Conservation (phyloP, 2,113 vertebrate genomes). For the Urocynchramus pylzowi region DNA sequence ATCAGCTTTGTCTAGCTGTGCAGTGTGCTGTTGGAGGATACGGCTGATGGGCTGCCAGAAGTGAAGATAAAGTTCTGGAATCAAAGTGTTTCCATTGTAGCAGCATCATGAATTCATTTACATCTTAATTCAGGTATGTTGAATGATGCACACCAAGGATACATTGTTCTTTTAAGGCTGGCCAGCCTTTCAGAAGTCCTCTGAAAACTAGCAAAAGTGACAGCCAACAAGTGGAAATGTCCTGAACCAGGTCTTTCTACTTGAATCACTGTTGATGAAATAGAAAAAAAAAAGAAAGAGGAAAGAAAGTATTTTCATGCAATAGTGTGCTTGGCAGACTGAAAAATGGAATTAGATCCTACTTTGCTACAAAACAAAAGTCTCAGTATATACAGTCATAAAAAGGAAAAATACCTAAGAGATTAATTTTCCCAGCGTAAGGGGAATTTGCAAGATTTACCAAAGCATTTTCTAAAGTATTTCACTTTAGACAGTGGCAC, state of each 20-base stretch:
- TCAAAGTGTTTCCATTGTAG: background rate
- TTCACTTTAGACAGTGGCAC: background rate
- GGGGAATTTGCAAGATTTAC: background rate
- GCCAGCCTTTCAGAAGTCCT: conserved; percentile 14
- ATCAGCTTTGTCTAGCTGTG: background rate
- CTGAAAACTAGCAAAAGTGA: background rate
- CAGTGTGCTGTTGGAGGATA: background rate
- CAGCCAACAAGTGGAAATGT: background rate
- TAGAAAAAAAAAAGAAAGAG: background rate
- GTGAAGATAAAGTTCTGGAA: conserved; percentile 13
- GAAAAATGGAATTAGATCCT: conserved; percentile 19
- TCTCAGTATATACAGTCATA: background rate
- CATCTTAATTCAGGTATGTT: conserved; percentile 22
- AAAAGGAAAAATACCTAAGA: background rate
- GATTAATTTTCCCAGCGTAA: background rate
- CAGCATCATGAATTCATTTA: background rate
- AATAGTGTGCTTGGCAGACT: background rate
- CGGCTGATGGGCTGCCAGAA: background rate
- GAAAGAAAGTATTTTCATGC: background rate
- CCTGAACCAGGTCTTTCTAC: background rate
- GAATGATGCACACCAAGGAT: background rate
- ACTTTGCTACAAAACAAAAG: background rate
- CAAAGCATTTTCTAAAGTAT: background rate
- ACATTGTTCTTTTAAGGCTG: background rate
- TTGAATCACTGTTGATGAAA: background rate